Percentiles rank a stretch among this genome's conserved stretches.
These are phyloP conservation scores for Endotricha flammealis DNA, from an alignment of 2,888 invertebrate species.

Conservation along the genomic window DNA sequence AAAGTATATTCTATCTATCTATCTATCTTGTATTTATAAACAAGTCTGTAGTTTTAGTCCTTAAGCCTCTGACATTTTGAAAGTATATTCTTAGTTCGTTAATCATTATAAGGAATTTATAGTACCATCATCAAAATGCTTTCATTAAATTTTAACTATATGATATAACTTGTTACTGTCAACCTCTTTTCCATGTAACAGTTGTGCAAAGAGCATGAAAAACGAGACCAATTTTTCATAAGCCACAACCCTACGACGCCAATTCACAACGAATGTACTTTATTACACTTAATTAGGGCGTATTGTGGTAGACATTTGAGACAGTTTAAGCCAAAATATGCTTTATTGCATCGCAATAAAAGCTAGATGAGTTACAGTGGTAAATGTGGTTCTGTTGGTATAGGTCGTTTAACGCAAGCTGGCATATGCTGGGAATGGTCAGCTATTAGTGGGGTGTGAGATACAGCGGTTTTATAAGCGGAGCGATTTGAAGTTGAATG, in stretches of 20 bases:
- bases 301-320: conserved; percentile 13
- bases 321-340: conserved; percentile 5
- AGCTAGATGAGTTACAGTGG: conserved; percentile 9
- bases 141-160: too few species aligned
- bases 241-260: conserved; percentile 20
- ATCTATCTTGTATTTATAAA: too few species aligned
- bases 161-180: too few species aligned
- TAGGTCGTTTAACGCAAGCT: conserved; percentile 36
- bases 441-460: conserved; percentile 21
- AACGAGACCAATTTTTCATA: not conserved
- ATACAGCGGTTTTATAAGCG: conserved; percentile 22
- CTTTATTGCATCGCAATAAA: conserved; percentile 13
- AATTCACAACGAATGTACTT: conserved; percentile 29
- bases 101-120: too few species aligned
- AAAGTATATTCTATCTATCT: too few species aligned
- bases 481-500: not conserved
- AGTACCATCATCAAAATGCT: too few species aligned
- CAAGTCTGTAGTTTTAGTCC: too few species aligned
- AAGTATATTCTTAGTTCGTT: too few species aligned
- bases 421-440: conserved; percentile 43
- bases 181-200: too few species aligned
- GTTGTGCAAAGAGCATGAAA: too few species aligned
- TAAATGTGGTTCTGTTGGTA: conserved; percentile 19
- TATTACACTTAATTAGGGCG: conserved; percentile 42
- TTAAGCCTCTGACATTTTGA: too few species aligned